phyloP scores from a whole-genome alignment of 2,888 invertebrate genomes.

The Hypomecis punctinalis region DNA sequence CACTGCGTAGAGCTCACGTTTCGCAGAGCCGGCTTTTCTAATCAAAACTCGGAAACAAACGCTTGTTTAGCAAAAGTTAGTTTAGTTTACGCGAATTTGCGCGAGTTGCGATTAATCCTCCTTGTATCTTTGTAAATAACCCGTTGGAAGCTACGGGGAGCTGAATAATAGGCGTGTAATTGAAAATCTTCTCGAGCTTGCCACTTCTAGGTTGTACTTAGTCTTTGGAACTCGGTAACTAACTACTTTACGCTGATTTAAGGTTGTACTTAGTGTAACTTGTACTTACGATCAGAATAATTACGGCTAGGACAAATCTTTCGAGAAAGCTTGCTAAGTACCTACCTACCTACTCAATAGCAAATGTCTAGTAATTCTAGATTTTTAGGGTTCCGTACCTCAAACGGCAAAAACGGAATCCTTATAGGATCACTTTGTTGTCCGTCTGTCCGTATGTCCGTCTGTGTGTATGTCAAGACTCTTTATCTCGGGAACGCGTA shows the following conservation, averaged over 20 bases:
- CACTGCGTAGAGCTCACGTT: neutral
- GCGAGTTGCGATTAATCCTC: conserved; percentile 15
- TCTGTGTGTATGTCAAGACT: no score
- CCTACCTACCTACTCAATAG: no score
- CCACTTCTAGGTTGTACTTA: conserved; percentile 6
- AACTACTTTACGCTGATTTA: conserved; percentile 5
- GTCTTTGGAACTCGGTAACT: no score
- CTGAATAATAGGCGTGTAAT: conserved; percentile 15
- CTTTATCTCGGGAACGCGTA: no score
- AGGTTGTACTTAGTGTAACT: neutral
- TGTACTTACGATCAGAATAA: neutral
- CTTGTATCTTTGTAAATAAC: conserved; percentile 10
- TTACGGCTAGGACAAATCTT: no score
- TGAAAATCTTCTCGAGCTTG: conserved; percentile 13
- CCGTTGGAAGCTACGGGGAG: conserved; percentile 4
- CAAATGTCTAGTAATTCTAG: no score
- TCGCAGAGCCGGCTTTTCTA: neutral
- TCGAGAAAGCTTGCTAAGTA: no score
- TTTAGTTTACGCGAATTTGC: conserved; percentile 15
- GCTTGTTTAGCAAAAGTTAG: conserved; percentile 8
- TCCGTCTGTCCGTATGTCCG: no score
- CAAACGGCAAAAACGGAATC: no score
- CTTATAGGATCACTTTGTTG: no score
- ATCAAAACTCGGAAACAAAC: conserved; percentile 2
- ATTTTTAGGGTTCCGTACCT: no score